A percentile compares a stretch with the other conserved stretches of the same genome.
Conservation (phyloP, 2,888 invertebrate species). For the Nematopogon swammerdamellus region DNA sequence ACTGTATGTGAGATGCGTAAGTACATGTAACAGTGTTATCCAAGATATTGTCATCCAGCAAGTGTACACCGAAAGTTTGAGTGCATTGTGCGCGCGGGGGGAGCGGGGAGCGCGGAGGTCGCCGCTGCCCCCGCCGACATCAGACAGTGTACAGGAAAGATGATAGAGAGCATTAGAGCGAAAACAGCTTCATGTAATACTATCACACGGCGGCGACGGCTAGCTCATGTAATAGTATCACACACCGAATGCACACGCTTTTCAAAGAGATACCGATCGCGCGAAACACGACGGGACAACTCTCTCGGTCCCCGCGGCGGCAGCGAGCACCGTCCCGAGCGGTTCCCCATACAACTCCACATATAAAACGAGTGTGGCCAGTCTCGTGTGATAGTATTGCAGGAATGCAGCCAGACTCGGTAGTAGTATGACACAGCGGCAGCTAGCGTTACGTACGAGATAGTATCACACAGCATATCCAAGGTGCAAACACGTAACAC, state of each 20-base stretch:
- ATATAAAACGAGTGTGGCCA: not conserved
- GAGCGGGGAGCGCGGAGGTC: not conserved
- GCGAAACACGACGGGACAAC: too few species aligned
- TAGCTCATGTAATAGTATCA: not conserved
- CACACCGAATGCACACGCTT: not conserved
- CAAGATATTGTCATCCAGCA: conserved; percentile 52
- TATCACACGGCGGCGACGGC: not conserved
- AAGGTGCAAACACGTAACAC: conserved; percentile 61
- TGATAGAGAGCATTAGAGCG: conserved; percentile 54
- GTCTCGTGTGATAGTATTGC: not conserved
- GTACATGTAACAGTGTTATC: conserved; percentile 55
- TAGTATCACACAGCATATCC: conserved; percentile 56
- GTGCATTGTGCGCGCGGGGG: conserved; percentile 21
- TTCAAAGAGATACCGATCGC: not conserved
- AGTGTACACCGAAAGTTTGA: conserved; percentile 55
- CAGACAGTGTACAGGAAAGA: conserved; percentile 52
- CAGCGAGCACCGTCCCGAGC: too few species aligned
- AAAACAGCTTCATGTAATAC: conserved; percentile 16
- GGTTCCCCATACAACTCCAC: too few species aligned
- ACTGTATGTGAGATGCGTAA: too few species aligned
- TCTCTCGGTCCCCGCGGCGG: too few species aligned
- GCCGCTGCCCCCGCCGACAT: conserved; percentile 49
- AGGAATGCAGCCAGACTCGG: not conserved
- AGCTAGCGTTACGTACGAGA: conserved; percentile 47
- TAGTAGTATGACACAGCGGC: not conserved